A percentile compares a stretch with the other conserved stretches of the same genome.
These are phyloP conservation scores for Lepus europaeus DNA, from an alignment of 2,113 vertebrate species.

Conservation along the genomic window DNA sequence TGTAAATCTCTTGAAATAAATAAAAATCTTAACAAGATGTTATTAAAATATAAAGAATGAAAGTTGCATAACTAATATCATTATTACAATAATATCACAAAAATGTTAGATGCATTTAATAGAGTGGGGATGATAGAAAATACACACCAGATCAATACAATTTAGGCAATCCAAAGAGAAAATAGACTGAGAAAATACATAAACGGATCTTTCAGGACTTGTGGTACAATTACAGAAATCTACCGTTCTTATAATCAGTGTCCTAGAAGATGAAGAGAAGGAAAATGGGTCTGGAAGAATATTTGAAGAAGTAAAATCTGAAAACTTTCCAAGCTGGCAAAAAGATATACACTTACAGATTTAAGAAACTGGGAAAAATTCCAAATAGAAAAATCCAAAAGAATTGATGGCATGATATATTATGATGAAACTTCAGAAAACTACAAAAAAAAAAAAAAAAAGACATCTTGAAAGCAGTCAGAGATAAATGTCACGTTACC, in stretches of 20 bases:
- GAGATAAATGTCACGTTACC: neutral
- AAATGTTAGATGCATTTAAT: neutral
- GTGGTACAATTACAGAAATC: neutral
- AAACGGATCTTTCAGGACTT: neutral
- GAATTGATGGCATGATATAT: neutral
- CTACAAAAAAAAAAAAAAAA: neutral
- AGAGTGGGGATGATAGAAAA: neutral
- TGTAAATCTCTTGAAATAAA: neutral
- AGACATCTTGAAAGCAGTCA: neutral
- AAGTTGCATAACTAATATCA: neutral
- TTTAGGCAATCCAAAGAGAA: neutral
- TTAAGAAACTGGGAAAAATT: neutral
- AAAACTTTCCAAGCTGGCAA: neutral
- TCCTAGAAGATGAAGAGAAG: neutral
- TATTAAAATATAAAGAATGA: neutral
- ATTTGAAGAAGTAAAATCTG: neutral
- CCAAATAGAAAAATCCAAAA: neutral
- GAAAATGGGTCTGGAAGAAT: neutral
- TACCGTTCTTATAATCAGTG: neutral
- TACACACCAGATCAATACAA: neutral
- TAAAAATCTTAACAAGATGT: neutral
- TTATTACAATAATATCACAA: neutral
- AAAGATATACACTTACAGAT: neutral
- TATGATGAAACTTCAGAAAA: neutral
- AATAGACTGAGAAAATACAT: neutral